A percentile compares a stretch with the other conserved stretches of the same genome.
Conservation (phyloP, 2,888 invertebrate genomes). For the Sicus ferrugineus region DNA sequence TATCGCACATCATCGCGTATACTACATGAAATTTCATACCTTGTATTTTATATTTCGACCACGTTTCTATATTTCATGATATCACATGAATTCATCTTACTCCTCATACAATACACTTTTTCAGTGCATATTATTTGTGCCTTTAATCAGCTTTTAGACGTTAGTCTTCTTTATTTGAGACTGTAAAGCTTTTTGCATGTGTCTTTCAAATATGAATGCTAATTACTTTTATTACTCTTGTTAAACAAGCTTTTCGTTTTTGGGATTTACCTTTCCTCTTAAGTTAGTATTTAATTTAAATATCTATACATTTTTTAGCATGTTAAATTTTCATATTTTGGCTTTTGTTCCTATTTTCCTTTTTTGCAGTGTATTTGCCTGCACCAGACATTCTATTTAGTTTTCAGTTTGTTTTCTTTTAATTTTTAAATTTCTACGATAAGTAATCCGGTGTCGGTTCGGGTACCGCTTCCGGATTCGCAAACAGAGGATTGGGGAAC, state of each 20-base stretch:
- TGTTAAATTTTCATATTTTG: conserved; percentile 41
- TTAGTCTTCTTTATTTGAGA: conserved; percentile 37
- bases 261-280: conserved; percentile 34
- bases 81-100: too few species aligned
- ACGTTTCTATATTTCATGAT: too few species aligned
- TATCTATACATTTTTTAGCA: conserved; percentile 35
- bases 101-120: conserved; percentile 42
- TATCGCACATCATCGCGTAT: too few species aligned
- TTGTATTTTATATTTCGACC: too few species aligned
- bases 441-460: conserved; percentile 85
- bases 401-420: conserved; percentile 22
- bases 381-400: conserved; percentile 44
- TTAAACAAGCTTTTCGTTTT: conserved; percentile 10
- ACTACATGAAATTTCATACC: neutral
- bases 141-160: neutral
- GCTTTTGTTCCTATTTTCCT: conserved; percentile 28
- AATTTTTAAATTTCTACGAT: conserved; percentile 61
- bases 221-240: conserved; percentile 35
- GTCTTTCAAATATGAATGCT: conserved; percentile 20
- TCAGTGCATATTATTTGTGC: conserved; percentile 31
- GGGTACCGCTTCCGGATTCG: conserved; percentile 80
- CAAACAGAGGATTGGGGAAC: conserved; percentile 93
- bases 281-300: conserved; percentile 6
- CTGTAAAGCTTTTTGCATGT: conserved; percentile 27
- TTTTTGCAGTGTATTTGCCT: conserved; percentile 14